These are phyloP conservation scores for Actinia tenebrosa DNA, from an alignment of 64 coral and sea anemone species.

Conservation along the genomic window DNA sequence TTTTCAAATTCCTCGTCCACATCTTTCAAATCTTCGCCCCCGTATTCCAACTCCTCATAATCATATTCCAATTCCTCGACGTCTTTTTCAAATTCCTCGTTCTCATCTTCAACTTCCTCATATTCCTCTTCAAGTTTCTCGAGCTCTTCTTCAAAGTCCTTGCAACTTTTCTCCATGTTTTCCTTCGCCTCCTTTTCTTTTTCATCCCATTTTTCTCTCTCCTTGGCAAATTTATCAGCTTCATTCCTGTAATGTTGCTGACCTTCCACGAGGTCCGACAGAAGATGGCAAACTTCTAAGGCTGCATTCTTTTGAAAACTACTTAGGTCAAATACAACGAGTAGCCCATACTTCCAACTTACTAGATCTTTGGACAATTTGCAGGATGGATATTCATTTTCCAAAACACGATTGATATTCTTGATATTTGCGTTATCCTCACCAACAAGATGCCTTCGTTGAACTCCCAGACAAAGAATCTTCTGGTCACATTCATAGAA, in stretches of 20 bases:
- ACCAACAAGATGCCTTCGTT: conserved; percentile 6
- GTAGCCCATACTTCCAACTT: neutral
- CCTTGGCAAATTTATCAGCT: conserved; percentile 9
- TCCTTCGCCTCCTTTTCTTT: neutral
- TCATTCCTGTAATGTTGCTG: conserved; percentile 38
- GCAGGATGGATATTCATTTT: neutral
- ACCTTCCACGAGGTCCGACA: conserved; percentile 11
- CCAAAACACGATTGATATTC: conserved; percentile 52
- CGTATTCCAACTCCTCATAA: no score
- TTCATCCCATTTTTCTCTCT: conserved; percentile 35
- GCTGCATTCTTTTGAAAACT: neutral
- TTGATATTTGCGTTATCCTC: conserved; percentile 43
- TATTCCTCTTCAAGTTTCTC: no score
- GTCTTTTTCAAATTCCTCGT: no score
- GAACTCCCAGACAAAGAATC: neutral
- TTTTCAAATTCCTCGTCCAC: no score
- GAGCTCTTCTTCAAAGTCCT: no score
- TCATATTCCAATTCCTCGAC: no score
- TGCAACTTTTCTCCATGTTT: neutral
- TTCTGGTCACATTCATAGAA: neutral
- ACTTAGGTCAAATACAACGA: neutral
- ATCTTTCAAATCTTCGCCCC: no score
- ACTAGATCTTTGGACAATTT: neutral
- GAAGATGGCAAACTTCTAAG: neutral
- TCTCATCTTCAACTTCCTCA: no score